phyloP scores from a whole-genome alignment of 2,797 vertebrate species.

The Schizopygopsis pylzovi region DNA sequence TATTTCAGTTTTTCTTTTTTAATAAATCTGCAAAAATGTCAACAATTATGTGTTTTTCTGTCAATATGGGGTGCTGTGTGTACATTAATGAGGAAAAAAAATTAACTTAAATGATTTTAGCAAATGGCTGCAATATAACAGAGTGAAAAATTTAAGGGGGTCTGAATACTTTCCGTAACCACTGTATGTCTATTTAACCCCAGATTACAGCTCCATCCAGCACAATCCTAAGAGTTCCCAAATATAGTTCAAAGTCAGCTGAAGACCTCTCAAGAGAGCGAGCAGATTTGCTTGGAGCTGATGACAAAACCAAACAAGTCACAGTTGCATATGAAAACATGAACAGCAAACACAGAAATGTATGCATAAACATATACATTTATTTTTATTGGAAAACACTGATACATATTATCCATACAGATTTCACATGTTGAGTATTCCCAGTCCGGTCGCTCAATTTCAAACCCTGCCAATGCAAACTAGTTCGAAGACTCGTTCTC shows the following conservation, averaged over 20 bases:
- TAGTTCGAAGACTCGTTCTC: too few relatives aligned
- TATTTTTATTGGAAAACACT: conserved; percentile 63
- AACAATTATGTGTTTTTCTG: too few relatives aligned
- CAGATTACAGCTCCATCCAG: not conserved
- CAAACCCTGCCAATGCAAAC: conserved; percentile 16
- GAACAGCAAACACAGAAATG: conserved; percentile 28
- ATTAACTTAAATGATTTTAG: too few relatives aligned
- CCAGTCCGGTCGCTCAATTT: not conserved
- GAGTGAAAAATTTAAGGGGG: too few relatives aligned
- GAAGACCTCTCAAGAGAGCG: not conserved
- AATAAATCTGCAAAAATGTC: too few relatives aligned
- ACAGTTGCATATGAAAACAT: not conserved
- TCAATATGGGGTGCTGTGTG: too few relatives aligned
- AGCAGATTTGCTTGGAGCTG: not conserved
- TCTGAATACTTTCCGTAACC: too few relatives aligned
- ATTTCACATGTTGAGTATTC: conserved; percentile 45
- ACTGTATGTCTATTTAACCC: not conserved
- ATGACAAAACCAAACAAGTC: not conserved
- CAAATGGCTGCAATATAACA: too few relatives aligned
- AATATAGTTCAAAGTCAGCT: not conserved
- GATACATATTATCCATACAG: conserved; percentile 54
- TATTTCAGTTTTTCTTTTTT: too few relatives aligned
- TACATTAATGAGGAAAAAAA: too few relatives aligned
- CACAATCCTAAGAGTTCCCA: conserved; percentile 8
- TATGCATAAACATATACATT: conserved; percentile 56